Evolutionary conservation across 92 coral and sea anemone species (phyloP), one percentile per base, ranked within the genome.

Genomic region (Metridium senile): DNA sequence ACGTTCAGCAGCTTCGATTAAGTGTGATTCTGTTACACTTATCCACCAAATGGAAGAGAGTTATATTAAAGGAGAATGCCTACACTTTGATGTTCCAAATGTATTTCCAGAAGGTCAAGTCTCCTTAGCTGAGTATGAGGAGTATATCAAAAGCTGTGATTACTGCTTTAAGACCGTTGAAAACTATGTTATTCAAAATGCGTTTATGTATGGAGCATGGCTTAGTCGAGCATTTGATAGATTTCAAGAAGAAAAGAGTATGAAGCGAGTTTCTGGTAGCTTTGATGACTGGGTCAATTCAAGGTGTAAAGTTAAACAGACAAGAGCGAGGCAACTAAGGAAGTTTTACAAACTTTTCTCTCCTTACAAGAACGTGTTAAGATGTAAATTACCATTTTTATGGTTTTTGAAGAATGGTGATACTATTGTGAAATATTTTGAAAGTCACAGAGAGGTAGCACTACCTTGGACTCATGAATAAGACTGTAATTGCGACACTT

Each of bases 161-260:
- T 10, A 76, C 28, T 51, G 66, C 30, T 69, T 85, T 9, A 79
- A 85, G 49, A 80, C 77, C 0, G 33, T 74, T 23, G 88, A 84
- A 1, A 84, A 78, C 53, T 84, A 84, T 70, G 88, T 76, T 4
- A 25, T 82, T 74, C 78, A 80, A 39, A 85, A 86, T 43, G 86
- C 82, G 0, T 85, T 86, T 25, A 33, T 23, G 16, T 75, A 81
- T 76, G 86, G 86, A 0, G 69, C 27, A 52, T 75, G 86, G 86
- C 49, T 71, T 9, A 75, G 68, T 39, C 27, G 20, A 64, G 86
- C 81, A 0, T 81, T 86, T 57, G 80, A 76, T 0, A 80, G 56
- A 52, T 86, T 81, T 58, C 76, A 81, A 76, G 70, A 76, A 0
- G 82, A 74, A 6, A 85, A 78, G 71, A 51, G 9, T 1, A 39